Evolutionary conservation across 2,888 invertebrate genomes (phyloP).

Genomic region (Apotomis capreana): DNA sequence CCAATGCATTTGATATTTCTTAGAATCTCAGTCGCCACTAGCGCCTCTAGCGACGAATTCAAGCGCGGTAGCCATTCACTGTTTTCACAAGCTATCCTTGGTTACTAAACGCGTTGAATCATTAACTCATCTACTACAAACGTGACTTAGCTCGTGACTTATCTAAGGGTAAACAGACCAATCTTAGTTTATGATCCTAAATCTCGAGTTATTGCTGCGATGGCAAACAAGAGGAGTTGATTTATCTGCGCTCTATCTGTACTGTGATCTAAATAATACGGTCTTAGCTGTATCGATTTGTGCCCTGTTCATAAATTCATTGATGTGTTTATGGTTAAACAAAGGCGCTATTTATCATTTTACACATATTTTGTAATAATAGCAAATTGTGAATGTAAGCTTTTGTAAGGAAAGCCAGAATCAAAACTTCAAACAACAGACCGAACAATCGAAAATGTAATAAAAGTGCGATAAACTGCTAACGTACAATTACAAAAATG

Average conservation of each 20-base stretch:
- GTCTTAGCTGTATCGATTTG: conserved; percentile 18
- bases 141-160: conserved; percentile 23
- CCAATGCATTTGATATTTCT: too few relatives aligned
- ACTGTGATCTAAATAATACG: background rate
- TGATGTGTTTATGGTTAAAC: conserved; percentile 1
- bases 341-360: conserved; percentile 5
- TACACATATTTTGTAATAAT: background rate
- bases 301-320: conserved; percentile 1
- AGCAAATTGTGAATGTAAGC: too few relatives aligned
- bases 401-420: too few relatives aligned
- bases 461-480: conserved; percentile 13
- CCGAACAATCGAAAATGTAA: background rate
- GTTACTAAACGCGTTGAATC: conserved; percentile 8
- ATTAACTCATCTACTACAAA: conserved; percentile 7
- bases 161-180: conserved; percentile 37
- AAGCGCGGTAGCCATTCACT: too few relatives aligned
- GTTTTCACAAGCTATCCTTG: background rate
- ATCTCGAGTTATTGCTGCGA: conserved; percentile 36
- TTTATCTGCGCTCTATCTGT: conserved; percentile 31
- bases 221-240: conserved; percentile 31
- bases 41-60: too few relatives aligned
- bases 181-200: conserved; percentile 35
- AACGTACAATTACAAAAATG: background rate
- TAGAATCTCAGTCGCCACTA: too few relatives aligned
- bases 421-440: background rate